Evolutionary conservation across 2,797 vertebrate species (phyloP).

Genomic region (Lophius americanus): DNA sequence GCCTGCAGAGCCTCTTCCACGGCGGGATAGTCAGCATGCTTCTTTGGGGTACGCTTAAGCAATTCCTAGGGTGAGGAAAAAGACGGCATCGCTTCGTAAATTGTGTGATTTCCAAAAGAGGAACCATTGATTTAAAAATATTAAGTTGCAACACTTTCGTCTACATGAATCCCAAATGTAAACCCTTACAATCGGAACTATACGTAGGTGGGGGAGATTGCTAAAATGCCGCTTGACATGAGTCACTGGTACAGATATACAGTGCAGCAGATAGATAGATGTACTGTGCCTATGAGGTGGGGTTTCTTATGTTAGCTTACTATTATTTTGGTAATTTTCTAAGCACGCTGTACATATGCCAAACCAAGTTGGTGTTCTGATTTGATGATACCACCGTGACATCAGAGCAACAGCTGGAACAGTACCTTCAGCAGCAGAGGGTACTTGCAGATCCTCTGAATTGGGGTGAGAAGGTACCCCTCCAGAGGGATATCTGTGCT

Average conservation of each 20-base stretch:
- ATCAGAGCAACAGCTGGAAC: constrained; percentile 1
- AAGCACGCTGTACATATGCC: background rate
- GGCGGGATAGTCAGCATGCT: constrained; percentile 92
- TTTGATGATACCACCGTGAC: background rate
- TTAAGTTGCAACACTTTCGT: background rate
- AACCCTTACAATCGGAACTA: background rate
- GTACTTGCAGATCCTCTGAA: constrained; percentile 99
- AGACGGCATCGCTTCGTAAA: background rate
- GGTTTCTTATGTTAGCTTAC: background rate
- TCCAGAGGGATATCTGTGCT: constrained; percentile 97
- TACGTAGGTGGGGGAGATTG: background rate
- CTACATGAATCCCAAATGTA: background rate
- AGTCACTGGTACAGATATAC: background rate
- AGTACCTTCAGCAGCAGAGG: constrained; percentile 95
- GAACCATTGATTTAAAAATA: background rate
- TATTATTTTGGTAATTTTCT: constrained; percentile 1
- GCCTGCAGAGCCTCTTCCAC: constrained; percentile 94
- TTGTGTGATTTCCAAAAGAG: background rate
- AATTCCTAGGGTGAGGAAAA: constrained; percentile 84
- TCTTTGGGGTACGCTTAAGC: constrained; percentile 94
- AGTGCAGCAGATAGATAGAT: background rate
- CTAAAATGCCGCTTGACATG: constrained; percentile 6
- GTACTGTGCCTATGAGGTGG: background rate
- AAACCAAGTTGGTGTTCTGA: background rate
- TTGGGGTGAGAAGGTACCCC: constrained; percentile 95